These are phyloP conservation scores for Zaprionus obscuricornis DNA, from an alignment of 2,888 invertebrate genomes.

Conservation along the genomic window DNA sequence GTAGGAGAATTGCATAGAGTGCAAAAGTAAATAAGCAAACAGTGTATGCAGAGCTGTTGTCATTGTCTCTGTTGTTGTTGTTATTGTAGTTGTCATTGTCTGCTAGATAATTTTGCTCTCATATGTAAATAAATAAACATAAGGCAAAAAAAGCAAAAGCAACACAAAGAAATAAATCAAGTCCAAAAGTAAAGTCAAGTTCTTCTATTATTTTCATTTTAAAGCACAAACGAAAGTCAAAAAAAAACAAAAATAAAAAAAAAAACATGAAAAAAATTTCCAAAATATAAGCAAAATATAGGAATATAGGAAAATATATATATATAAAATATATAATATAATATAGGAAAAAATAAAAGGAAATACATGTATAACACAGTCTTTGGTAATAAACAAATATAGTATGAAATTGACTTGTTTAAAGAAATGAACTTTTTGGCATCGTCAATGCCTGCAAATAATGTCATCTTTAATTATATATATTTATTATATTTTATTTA, in stretches of 20 bases:
- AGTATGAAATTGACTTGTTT: conserved; percentile 39
- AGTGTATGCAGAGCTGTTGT: conserved; percentile 42
- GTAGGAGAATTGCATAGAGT: conserved; percentile 26
- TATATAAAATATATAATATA: neutral
- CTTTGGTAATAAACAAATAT: conserved; percentile 38
- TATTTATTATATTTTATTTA: neutral
- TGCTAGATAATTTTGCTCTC: too few relatives aligned
- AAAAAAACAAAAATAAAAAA: conserved; percentile 8
- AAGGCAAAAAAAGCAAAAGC: neutral
- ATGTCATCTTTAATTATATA: conserved; percentile 54
- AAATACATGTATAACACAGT: neutral
- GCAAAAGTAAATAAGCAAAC: conserved; percentile 51
- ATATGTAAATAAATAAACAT: conserved; percentile 26
- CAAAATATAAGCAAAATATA: neutral
- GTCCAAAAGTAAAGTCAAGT: conserved; percentile 36
- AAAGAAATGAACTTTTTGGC: conserved; percentile 30
- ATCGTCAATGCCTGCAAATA: conserved; percentile 41
- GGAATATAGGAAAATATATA: neutral
- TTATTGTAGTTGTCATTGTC: too few relatives aligned
- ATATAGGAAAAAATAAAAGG: neutral
- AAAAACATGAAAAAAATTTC: conserved; percentile 12
- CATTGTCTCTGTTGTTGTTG: conserved; percentile 17
- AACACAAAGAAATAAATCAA: too few relatives aligned
- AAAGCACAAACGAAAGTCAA: conserved; percentile 15
- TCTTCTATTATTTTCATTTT: conserved; percentile 14